A percentile compares a stretch with the other conserved stretches of the same genome.
phyloP scores from a whole-genome alignment of 64 coral and sea anemone genomes.

The Stichodactyla mertensii region DNA sequence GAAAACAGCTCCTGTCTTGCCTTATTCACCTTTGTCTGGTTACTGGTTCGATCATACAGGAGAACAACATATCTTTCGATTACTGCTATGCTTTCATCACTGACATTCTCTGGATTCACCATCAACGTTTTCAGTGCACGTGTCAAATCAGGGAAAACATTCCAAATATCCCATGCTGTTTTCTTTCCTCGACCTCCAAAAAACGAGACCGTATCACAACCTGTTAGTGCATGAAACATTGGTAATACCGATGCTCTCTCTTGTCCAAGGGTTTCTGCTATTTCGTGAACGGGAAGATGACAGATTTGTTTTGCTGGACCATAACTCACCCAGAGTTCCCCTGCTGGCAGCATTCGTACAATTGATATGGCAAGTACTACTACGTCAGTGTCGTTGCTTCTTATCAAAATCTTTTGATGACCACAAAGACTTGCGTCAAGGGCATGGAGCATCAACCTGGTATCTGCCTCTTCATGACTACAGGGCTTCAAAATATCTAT shows the following conservation, averaged over 20 bases:
- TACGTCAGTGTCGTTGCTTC: conserved; percentile 20
- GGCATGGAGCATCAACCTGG: conserved; percentile 23
- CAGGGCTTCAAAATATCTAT: conserved; percentile 9
- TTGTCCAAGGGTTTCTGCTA: background rate
- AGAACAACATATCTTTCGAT: conserved; percentile 29
- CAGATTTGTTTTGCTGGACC: conserved; percentile 10
- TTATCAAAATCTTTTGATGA: conserved; percentile 16
- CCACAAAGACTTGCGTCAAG: conserved; percentile 1
- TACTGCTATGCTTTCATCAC: conserved; percentile 2
- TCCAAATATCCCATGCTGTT: conserved; percentile 36
- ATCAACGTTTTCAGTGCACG: background rate
- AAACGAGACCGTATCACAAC: conserved; percentile 46
- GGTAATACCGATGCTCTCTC: background rate
- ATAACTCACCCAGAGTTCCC: background rate
- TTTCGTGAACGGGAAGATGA: background rate
- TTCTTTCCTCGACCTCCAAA: conserved; percentile 27
- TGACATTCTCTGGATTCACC: background rate
- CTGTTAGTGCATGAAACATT: conserved; percentile 26
- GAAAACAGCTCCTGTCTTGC: conserved; percentile 27
- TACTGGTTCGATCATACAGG: conserved; percentile 26
- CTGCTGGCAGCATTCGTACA: background rate
- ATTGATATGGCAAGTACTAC: conserved; percentile 22
- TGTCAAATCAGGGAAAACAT: conserved; percentile 33
- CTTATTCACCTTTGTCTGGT: conserved; percentile 16
- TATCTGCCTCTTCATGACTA: no score